Evolutionary conservation across 2,113 vertebrate species (phyloP), one percentile per base, ranked within the genome.

Genomic region (Scytalopus superciliaris): DNA sequence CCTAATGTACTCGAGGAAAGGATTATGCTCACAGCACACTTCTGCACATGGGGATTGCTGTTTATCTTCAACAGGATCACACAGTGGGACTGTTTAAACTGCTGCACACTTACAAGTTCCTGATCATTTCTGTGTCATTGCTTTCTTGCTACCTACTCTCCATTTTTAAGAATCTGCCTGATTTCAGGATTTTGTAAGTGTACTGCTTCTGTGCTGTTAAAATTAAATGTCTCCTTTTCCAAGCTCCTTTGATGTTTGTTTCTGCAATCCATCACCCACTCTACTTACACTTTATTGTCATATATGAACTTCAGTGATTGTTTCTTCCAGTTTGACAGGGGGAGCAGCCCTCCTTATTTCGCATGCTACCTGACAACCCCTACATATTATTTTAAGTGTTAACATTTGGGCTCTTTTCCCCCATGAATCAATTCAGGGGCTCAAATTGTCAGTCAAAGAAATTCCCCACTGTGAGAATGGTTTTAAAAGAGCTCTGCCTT

Each of bases 91-190:
- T 55, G 42, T 53, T 93, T 52, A 44, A 92, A 72, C 56, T 90
- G 39, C n/a, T 88, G 35, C 35, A 77, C 7, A 81, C 27, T 79
- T 87, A 50, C 6, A 24, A 76, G 42, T 74, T 84, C 84, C 40
- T 84, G 28, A 68, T 27, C 37, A 31, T 84, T 80, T 63, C 79
- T 84, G 21, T 12, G 14, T 49, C 19, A 88, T 10, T 93, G 21
- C 13, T 85, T 68, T 84, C 89, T 77, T 57, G 57, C 8, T 74
- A 93, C 93, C 47, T 79, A 70, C 21, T 76, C 47, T 95, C 64
- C 27, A 50, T 45, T 89, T 94, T 67, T 66, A 28, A 78, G 73
- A 64, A 94, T 74, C 68, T 89, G 72, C 12, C 12, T 45, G 47
- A 74, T 64, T 91, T 56, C 27, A 76, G 28, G 37, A 83, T 70